A percentile compares a stretch with the other conserved stretches of the same genome.
Conservation (phyloP, 2,113 vertebrate species). For the Neofelis nebulosa region DNA sequence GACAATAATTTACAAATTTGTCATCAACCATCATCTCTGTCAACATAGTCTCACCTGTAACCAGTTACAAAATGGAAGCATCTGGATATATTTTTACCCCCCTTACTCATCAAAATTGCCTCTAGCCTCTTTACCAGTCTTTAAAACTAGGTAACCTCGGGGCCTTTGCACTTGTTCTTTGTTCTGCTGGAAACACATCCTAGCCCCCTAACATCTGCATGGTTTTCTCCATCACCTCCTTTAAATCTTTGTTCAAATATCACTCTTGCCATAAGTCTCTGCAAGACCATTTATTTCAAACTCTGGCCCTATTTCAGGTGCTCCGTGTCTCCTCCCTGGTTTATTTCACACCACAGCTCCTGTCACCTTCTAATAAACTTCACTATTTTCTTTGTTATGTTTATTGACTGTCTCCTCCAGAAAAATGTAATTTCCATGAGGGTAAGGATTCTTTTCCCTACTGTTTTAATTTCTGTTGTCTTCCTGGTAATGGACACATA, state of each 20-base stretch:
- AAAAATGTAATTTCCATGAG: not conserved
- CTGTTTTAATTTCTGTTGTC: not conserved
- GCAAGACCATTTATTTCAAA: not conserved
- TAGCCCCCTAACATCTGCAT: not conserved
- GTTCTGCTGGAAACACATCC: not conserved
- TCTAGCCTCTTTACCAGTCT: not conserved
- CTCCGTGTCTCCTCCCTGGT: not conserved
- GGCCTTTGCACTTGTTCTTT: not conserved
- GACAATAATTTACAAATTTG: conserved; percentile 16
- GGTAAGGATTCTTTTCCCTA: not conserved
- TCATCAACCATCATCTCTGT: not conserved
- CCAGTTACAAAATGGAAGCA: not conserved
- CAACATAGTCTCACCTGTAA: not conserved
- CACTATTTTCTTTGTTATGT: not conserved
- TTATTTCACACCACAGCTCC: not conserved
- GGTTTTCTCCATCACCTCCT: not conserved
- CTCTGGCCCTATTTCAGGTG: not conserved
- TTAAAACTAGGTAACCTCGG: not conserved
- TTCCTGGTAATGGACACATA: not conserved
- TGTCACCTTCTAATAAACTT: not conserved
- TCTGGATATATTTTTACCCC: not conserved
- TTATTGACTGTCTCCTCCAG: not conserved
- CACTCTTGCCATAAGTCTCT: not conserved
- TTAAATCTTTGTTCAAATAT: not conserved
- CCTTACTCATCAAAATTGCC: not conserved